Percentiles rank a stretch among this genome's conserved stretches.
phyloP scores from a whole-genome alignment of 2,797 vertebrate genomes.

The Centropyge bicolor region DNA sequence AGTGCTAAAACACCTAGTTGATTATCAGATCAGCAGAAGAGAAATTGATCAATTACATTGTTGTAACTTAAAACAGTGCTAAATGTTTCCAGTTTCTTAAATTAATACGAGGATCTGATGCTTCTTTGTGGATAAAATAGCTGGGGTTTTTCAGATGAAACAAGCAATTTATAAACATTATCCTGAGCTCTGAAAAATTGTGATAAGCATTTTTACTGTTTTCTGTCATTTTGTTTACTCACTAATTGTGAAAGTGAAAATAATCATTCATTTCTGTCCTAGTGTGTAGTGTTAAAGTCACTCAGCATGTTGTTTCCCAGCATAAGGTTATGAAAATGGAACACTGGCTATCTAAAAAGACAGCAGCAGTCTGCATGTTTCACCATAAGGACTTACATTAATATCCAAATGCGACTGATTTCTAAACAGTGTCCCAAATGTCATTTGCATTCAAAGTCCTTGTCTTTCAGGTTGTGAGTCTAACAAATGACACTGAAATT shows the following conservation, averaged over 20 bases:
- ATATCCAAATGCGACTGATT: background rate
- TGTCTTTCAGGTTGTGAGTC: background rate
- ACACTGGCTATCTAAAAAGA: background rate
- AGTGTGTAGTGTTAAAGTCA: background rate
- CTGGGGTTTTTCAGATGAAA: background rate
- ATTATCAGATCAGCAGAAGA: background rate
- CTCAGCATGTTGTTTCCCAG: background rate
- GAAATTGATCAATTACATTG: background rate
- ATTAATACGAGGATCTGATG: background rate
- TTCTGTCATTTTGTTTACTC: background rate
- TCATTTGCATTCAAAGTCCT: background rate
- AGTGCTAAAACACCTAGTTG: background rate
- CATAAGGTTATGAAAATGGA: background rate
- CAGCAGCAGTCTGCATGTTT: background rate
- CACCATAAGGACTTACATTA: background rate
- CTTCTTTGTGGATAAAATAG: background rate
- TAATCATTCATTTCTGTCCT: too few species aligned
- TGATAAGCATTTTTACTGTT: background rate
- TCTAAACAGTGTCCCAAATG: background rate
- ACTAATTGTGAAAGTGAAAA: background rate
- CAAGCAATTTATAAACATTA: background rate
- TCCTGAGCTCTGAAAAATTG: background rate
- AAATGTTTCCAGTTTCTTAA: background rate
- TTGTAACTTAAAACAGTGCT: too few species aligned
- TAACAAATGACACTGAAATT: background rate